Conservation (phyloP, 1,140 invertebrate species). For the Polypedilum pembai region DNA sequence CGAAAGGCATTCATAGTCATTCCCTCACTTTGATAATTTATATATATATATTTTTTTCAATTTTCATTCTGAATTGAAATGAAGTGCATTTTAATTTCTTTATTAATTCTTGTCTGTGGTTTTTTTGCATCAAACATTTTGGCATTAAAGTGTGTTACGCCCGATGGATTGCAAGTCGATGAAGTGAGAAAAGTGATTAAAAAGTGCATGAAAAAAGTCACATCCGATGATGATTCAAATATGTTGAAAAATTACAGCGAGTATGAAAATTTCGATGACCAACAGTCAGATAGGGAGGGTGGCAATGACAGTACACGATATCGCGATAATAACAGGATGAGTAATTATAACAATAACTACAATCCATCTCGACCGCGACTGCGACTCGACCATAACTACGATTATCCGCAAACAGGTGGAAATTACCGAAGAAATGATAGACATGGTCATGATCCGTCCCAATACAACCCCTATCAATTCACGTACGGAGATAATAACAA, state of each 20-base stretch:
- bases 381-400: neutral
- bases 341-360: neutral
- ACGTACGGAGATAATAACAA: constrained; percentile 22
- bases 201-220: constrained; percentile 37
- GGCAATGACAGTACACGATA: neutral
- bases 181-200: constrained; percentile 41
- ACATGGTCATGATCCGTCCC: constrained; percentile 3
- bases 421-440: constrained; percentile 22
- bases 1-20: neutral
- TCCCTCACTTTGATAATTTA: neutral
- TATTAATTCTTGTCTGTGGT: neutral
- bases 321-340: neutral
- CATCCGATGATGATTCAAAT: neutral
- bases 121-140: neutral
- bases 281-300: neutral
- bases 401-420: constrained; percentile 18
- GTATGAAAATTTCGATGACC: constrained; percentile 5
- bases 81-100: neutral
- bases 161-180: constrained; percentile 44
- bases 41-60: too few relatives aligned
- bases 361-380: neutral
- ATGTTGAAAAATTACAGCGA: neutral
- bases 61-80: constrained; percentile 2
- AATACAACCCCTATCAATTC: constrained; percentile 20
- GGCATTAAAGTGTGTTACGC: constrained; percentile 45